Evolutionary conservation across 1,140 invertebrate species (phyloP), one percentile per base, ranked within the genome.

Genomic region (Danaus plexippus): DNA sequence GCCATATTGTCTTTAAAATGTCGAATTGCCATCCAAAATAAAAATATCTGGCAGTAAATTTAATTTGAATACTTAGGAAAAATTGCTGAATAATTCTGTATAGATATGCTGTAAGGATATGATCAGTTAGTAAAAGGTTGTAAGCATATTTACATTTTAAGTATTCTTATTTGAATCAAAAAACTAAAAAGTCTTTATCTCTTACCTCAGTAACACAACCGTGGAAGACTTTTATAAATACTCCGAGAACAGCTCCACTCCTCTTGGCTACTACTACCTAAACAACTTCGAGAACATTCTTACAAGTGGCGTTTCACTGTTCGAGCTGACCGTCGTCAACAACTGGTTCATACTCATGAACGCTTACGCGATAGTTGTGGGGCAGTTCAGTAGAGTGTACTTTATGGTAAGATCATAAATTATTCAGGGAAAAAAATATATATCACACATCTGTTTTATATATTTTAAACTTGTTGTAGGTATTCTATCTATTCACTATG

Each of bases 271-370:
- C 82, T 97, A 97, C 79, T 96, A 96, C 76, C 85, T 96, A 45
- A 96, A 97, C 79, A 96, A 93, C 67, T 97, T 97, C 86, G 90
- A 94, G 64, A 92, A 94, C 83, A 79, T 94, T 7, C 83, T 93
- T 59, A 90, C 91, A 10, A 93, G 92, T 69, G 89, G 88, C 71
- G 94, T 97, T 51, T 96, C 95, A 0, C 81, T 97, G 52, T 97
- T 97, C 88, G 95, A 97, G 85, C 86, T 97, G 61, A 97, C 95
- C 6, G 94, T 96, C 11, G 94, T 96, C 40, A 97, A 96, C 84
- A 96, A 96, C 78, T 94, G 93, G 93, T 96, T 94, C 79, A 94
- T 97, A 54, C 90, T 96, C n/a, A 97, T 97, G 96, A 94, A 96
- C 75, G 94, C 94, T 10, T 96, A 94, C 80, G 94, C 94, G 1